Conservation (phyloP, 2,888 invertebrate genomes). For the Drosophila flavopinicola region DNA sequence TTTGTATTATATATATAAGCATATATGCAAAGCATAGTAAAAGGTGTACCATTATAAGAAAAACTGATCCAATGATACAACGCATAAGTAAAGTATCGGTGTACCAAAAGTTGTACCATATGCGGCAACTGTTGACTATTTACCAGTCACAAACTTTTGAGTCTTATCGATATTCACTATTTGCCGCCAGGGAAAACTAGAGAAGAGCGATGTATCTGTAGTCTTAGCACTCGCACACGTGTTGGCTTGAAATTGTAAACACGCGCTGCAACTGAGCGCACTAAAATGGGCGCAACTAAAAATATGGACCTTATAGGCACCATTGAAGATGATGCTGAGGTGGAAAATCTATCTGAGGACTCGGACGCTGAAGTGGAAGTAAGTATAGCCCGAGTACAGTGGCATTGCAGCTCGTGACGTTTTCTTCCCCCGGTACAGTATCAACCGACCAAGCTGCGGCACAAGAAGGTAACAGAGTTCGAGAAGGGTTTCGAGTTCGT, state of each 20-base stretch:
- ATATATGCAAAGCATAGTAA: too few species aligned
- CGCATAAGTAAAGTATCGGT: too few species aligned
- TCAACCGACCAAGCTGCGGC: constrained; percentile 92
- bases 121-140: constrained; percentile 36
- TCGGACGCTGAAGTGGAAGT: constrained; percentile 93
- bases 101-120: too few species aligned
- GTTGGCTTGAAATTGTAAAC: constrained; percentile 61
- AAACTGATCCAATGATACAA: too few species aligned
- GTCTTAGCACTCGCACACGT: constrained; percentile 52
- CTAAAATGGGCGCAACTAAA: constrained; percentile 72
- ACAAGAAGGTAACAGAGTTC: constrained; percentile 90
- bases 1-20: too few species aligned
- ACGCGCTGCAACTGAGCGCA: constrained; percentile 49
- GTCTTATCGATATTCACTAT: not conserved
- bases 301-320: constrained; percentile 90
- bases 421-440: constrained; percentile 86
- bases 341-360: constrained; percentile 91
- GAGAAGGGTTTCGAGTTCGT: constrained; percentile 93
- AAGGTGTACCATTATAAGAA: too few species aligned
- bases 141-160: not conserved
- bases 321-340: constrained; percentile 92
- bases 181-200: not conserved
- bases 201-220: not conserved
- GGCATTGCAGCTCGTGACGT: not conserved
- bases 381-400: constrained; percentile 54